Evolutionary conservation across 2,113 vertebrate genomes (phyloP), one percentile per base, ranked within the genome.

Genomic region (Solea solea): DNA sequence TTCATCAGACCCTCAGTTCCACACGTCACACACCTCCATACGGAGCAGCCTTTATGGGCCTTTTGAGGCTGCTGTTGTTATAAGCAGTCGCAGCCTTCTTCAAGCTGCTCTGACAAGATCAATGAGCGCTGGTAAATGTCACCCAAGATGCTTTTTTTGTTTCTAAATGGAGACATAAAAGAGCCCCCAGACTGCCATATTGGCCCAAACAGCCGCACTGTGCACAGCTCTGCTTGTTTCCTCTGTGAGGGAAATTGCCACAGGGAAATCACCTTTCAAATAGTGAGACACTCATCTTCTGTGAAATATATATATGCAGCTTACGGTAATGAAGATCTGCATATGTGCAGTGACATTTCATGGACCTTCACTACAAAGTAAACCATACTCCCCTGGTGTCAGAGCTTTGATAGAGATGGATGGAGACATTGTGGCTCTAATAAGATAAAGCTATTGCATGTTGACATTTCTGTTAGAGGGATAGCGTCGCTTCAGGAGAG

Each of bases 291-390:
- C 34, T 67, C 71, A 64, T 78, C 76, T 64, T 15, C 68, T 55
- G 67, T 78, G 76, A 60, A 69, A 72, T 70, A 55, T 60, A 55
- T 60, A 69, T 66, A 65, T 64, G 75, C 65, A 57, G 82, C 15
- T 12, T 7, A 1, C n/a, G 34, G 57, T 84, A 87, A 89, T 87
- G 79, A 84, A 76, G 80, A 73, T 64, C 40, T 80, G 76, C 66
- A 86, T 85, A 86, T 88, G 82, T 64, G 56, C 41, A 1, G 42
- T 88, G 89, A 83, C 80, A 88, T 90, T 89, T 84, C 65, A 62
- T 58, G 73, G 79, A 76, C 75, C 83, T 69, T 81, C 79, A 63
- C 69, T 39, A 80, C 80, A 85, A 84, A 84, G 84, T 55, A 2
- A 53, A 27, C 44, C 14, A 0, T 1, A 2, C 39, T 70, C 63